Evolutionary conservation across 37 sponge, comb jelly and placozoan genomes (phyloP), one percentile per base, ranked within the genome.

Genomic region (Chondrosia reniformis): DNA sequence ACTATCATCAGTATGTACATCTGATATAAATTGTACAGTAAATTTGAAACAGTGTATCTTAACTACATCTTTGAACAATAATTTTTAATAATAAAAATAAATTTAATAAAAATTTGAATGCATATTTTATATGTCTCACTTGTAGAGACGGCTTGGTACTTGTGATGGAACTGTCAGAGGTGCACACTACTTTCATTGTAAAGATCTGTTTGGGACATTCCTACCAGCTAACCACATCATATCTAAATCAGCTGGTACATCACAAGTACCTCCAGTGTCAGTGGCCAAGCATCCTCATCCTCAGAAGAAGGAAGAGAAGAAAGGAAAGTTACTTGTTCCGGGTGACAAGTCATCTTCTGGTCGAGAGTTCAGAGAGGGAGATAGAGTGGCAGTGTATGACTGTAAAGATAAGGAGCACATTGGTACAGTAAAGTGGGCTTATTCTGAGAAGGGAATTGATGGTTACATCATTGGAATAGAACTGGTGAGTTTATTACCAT

Each of bases 401-500:
- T 34, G 17, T 2, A 36, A 9, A 21, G 66, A 36, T 4, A 64
- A 12, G 66, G 34, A 28, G 33, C 34, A 34, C 17, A 4, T 36
- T 4, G 66, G 66, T 34, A 28, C 17, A 12, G 66, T 32, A n/a
- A 64, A 64, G 66, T 64, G 66, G 66, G 66, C 66, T 34, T 4
- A n/a, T 32, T 36, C 33, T 64, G 33, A 21, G 6, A 33, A 4
- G 5, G 66, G 6, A 3, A 3, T 8, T 32, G 33, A 64, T 1
- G 2, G 36, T 30, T 9, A 64, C 36, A 32, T 64, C 2, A 64
- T 64, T 32, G 66, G 66, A 2, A 64, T 64, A 21, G 66, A 64
- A 64, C 28, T 15, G 15, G 52, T n/a, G n/a, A n/a, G n/a, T n/a
- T n/a, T n/a, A n/a, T n/a, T n/a, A n/a, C n/a, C n/a, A n/a, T n/a